Conservation (phyloP, 2,888 invertebrate genomes). For the Gandaritis pyraliata region DNA sequence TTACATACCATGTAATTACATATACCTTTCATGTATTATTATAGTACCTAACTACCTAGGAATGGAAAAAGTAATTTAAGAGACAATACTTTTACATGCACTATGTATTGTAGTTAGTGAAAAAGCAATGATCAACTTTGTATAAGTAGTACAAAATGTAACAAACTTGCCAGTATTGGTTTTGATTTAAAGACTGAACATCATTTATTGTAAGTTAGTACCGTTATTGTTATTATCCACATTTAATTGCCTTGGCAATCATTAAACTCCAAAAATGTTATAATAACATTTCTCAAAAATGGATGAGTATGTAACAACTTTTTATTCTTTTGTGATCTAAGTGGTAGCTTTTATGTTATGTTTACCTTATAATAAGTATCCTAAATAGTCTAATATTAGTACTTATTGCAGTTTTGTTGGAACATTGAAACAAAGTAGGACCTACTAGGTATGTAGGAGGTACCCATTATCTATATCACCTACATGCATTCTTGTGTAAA, state of each 20-base stretch:
- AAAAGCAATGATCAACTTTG: slow-evolving; percentile 68
- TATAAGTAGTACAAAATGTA: slow-evolving; percentile 80
- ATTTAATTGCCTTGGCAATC: slow-evolving; percentile 57
- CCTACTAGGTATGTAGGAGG: no score
- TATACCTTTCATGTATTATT: slow-evolving; percentile 13
- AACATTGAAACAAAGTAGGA: no score
- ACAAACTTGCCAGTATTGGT: slow-evolving; percentile 85
- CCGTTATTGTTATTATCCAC: slow-evolving; percentile 70
- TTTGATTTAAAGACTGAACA: slow-evolving; percentile 83
- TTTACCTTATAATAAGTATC: slow-evolving; percentile 1
- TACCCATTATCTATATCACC: no score
- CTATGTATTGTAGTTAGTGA: slow-evolving; percentile 61
- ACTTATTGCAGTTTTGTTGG: slow-evolving; percentile 10
- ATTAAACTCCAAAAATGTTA: slow-evolving; percentile 43
- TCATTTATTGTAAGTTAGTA: slow-evolving; percentile 68
- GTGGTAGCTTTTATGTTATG: slow-evolving; percentile 52
- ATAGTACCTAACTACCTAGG: not conserved
- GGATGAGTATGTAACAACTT: slow-evolving; percentile 33
- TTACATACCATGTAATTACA: not conserved
- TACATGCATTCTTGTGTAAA: not conserved
- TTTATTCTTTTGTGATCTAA: slow-evolving; percentile 50
- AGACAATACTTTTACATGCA: no score
- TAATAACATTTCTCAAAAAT: slow-evolving; percentile 32
- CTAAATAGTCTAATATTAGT: slow-evolving; percentile 7
- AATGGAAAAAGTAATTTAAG: no score